Percentiles rank a stretch among this genome's conserved stretches.
phyloP scores from a whole-genome alignment of 1,140 invertebrate species.

The Drosophila sp. region DNA sequence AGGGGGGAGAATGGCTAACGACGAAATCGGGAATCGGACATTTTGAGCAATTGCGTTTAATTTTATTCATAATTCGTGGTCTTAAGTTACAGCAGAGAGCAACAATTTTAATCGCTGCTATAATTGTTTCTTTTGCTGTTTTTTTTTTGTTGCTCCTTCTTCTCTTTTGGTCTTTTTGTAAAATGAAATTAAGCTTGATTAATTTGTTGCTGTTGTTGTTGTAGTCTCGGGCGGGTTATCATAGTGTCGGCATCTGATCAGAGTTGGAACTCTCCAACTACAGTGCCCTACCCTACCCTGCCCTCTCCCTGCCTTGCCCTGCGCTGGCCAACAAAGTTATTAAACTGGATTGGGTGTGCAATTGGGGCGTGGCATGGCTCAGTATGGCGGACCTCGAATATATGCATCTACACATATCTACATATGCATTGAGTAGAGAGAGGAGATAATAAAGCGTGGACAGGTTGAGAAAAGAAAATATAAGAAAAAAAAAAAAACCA shows the following conservation, averaged over 20 bases:
- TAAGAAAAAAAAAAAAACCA: constrained; percentile 21
- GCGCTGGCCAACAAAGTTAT: constrained; percentile 63
- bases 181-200: constrained; percentile 75
- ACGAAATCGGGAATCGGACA: constrained; percentile 48
- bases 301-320: background rate
- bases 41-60: constrained; percentile 79
- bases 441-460: constrained; percentile 66
- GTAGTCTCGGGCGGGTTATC: constrained; percentile 41
- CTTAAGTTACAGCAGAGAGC: constrained; percentile 44
- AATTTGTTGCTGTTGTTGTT: constrained; percentile 59
- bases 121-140: constrained; percentile 48
- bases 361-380: constrained; percentile 60
- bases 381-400: constrained; percentile 14
- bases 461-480: constrained; percentile 31
- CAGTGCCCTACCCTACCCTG: constrained; percentile 25
- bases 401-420: background rate
- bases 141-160: background rate
- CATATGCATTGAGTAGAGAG: constrained; percentile 14
- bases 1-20: background rate
- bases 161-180: constrained; percentile 2
- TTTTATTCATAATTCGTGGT: constrained; percentile 80
- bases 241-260: constrained; percentile 60
- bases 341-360: constrained; percentile 74
- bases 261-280: background rate
- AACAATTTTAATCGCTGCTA: constrained; percentile 43